Evolutionary conservation across 2,888 invertebrate genomes (phyloP).

Genomic region (Agriotes lineatus): DNA sequence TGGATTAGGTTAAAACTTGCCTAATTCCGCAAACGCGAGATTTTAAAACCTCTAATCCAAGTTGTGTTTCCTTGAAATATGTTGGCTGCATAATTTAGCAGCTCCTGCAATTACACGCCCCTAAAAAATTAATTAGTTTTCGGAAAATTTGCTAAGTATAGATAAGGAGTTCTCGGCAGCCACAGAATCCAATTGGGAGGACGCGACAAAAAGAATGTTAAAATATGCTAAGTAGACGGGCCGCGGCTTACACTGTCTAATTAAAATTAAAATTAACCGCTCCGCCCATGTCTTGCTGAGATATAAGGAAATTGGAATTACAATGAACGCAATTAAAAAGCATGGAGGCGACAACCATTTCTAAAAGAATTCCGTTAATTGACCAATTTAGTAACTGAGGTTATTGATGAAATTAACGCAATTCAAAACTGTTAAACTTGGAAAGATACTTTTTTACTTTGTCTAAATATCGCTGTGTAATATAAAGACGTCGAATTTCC

Average conservation of each 20-base stretch:
- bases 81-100: slow-evolving; percentile 54
- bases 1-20: slow-evolving; percentile 55
- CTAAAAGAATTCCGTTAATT: too few species aligned
- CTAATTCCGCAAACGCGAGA: slow-evolving; percentile 52
- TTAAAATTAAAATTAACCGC: not conserved
- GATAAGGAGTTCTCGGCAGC: slow-evolving; percentile 14
- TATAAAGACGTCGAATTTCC: too few species aligned
- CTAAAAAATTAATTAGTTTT: slow-evolving; percentile 32
- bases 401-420: too few species aligned
- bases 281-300: too few species aligned
- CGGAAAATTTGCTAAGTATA: slow-evolving; percentile 11
- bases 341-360: too few species aligned
- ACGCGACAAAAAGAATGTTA: not conserved
- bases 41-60: slow-evolving; percentile 55
- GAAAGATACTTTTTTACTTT: too few species aligned
- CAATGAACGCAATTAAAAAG: too few species aligned
- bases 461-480: too few species aligned
- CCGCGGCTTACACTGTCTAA: not conserved
- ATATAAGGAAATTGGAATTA: too few species aligned
- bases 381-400: too few species aligned
- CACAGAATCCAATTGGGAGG: not conserved
- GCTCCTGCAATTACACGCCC: slow-evolving; percentile 24
- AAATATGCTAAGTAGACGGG: not conserved
- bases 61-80: slow-evolving; percentile 53
- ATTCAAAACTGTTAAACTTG: too few species aligned